Conservation (phyloP, 64 coral and sea anemone genomes). For the Stichodactyla mertensii region DNA sequence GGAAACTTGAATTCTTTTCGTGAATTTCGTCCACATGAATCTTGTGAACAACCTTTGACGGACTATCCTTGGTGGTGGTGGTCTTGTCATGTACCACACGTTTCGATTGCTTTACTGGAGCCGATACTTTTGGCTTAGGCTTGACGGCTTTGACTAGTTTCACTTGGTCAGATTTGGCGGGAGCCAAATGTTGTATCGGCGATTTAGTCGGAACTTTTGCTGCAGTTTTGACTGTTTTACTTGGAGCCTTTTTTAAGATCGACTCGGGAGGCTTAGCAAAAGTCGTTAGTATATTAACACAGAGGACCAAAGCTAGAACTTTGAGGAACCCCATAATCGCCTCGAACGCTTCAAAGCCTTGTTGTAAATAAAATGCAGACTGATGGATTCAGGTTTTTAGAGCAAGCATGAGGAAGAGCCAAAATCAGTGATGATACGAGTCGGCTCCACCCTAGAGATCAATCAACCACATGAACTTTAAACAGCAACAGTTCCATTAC, state of each 20-base stretch:
- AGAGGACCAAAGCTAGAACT: constrained; percentile 8
- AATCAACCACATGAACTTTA: not conserved
- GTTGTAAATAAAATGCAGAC: not conserved
- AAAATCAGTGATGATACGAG: not conserved
- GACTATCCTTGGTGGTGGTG: not conserved
- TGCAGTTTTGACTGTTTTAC: not conserved
- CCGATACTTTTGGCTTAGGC: not conserved
- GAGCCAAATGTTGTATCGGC: not conserved
- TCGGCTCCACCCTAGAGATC: not conserved
- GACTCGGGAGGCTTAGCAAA: constrained; percentile 1
- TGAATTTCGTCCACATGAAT: constrained; percentile 30
- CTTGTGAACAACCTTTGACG: not conserved
- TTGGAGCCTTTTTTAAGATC: not conserved
- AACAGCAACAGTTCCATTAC: not conserved
- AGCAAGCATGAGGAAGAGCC: not conserved
- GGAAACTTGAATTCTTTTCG: constrained; percentile 65
- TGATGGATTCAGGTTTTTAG: not conserved
- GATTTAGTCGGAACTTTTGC: not conserved
- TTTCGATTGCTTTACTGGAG: not conserved
- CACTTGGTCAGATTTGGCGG: not conserved
- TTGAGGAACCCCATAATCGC: not conserved
- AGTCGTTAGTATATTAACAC: not conserved
- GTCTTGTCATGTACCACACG: not conserved
- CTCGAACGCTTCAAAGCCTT: not conserved
- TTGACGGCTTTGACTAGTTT: not conserved